Evolutionary conservation across 2,113 vertebrate genomes (phyloP).

Genomic region (Rynchops niger): DNA sequence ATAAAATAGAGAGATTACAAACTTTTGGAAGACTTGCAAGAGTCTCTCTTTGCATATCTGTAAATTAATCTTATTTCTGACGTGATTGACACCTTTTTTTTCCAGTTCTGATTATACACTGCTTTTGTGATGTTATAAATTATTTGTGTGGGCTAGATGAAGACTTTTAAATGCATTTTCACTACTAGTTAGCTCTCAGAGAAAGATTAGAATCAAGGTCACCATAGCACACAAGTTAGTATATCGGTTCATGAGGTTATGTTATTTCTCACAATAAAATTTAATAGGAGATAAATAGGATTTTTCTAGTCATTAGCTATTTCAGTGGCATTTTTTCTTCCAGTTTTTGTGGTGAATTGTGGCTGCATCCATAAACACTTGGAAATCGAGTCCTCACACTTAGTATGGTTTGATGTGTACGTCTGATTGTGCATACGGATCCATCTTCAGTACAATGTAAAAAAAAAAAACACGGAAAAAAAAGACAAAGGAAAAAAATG

Average conservation of each 20-base stretch:
- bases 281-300: background rate
- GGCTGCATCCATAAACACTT: background rate
- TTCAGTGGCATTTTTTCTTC: background rate
- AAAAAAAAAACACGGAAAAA: background rate
- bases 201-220: background rate
- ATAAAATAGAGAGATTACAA: background rate
- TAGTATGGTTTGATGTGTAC: background rate
- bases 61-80: background rate
- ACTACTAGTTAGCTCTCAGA: background rate
- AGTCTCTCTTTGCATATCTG: background rate
- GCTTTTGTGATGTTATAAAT: background rate
- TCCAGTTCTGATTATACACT: background rate
- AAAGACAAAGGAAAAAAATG: rapidly evolving
- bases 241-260: background rate
- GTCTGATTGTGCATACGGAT: background rate
- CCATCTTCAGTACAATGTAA: background rate
- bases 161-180: background rate
- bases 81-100: background rate
- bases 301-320: background rate
- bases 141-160: background rate
- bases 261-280: background rate
- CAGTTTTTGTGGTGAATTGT: background rate
- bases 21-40: background rate
- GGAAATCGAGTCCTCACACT: background rate
- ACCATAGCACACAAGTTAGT: background rate